Evolutionary conservation across 2,113 vertebrate genomes (phyloP).

Genomic region (Solea senegalensis): DNA sequence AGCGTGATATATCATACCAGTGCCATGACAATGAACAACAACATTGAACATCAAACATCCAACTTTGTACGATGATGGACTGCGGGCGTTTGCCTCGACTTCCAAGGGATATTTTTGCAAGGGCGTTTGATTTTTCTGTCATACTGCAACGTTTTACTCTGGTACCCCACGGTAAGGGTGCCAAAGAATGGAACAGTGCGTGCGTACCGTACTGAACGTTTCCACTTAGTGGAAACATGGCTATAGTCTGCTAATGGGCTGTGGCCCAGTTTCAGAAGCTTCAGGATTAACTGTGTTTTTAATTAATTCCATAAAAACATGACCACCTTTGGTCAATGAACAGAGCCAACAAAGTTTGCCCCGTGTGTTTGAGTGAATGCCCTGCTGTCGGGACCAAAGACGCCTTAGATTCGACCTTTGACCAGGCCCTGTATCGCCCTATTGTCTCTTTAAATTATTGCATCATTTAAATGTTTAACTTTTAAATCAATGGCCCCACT

Average conservation of each 20-base stretch:
- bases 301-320: constrained; percentile 48
- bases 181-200: too few relatives aligned
- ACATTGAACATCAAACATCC: too few relatives aligned
- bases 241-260: constrained; percentile 24
- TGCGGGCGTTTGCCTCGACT: too few relatives aligned
- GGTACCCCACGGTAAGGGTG: too few relatives aligned
- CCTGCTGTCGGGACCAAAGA: constrained; percentile 20
- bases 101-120: too few relatives aligned
- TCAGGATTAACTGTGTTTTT: constrained; percentile 54
- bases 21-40: too few relatives aligned
- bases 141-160: too few relatives aligned
- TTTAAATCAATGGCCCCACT: not conserved
- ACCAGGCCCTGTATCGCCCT: not conserved
- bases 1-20: too few relatives aligned
- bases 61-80: too few relatives aligned
- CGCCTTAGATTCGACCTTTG: constrained; percentile 18
- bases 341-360: constrained; percentile 20
- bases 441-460: not conserved
- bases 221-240: too few relatives aligned
- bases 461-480: constrained; percentile 11
- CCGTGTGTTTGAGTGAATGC: not conserved
- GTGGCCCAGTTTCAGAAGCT: constrained; percentile 47
- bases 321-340: constrained; percentile 39
- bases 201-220: too few relatives aligned
- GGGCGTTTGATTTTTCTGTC: too few relatives aligned